Evolutionary conservation across 1,140 invertebrate genomes (phyloP).

Genomic region (Drosophila arawakana): DNA sequence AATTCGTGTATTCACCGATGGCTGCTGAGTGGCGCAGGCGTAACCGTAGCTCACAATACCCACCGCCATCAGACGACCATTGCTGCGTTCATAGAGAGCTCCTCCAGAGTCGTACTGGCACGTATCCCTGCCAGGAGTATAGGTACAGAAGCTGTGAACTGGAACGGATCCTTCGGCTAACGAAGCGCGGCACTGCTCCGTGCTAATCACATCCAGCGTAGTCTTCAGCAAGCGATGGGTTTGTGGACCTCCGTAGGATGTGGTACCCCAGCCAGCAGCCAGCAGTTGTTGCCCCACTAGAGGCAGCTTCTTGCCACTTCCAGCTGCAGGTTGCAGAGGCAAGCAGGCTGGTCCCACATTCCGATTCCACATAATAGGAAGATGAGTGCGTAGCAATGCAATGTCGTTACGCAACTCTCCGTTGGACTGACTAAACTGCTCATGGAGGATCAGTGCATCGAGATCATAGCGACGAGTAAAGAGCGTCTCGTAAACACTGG

Average conservation of each 20-base stretch:
- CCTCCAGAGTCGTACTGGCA: constrained; percentile 83
- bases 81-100: constrained; percentile 67
- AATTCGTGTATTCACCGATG: constrained; percentile 89
- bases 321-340: constrained; percentile 50
- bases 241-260: constrained; percentile 75
- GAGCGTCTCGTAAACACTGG: constrained; percentile 61
- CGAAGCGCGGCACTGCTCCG: constrained; percentile 46
- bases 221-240: constrained; percentile 70
- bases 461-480: constrained; percentile 70
- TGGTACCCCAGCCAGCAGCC: constrained; percentile 81
- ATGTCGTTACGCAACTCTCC: constrained; percentile 73
- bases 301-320: constrained; percentile 42
- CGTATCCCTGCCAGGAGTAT: constrained; percentile 72
- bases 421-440: constrained; percentile 60
- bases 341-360: constrained; percentile 78
- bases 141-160: constrained; percentile 73
- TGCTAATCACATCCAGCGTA: constrained; percentile 68
- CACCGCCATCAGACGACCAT: constrained; percentile 83
- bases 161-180: constrained; percentile 40
- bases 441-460: constrained; percentile 61
- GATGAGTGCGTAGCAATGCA: constrained; percentile 62
- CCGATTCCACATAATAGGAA: constrained; percentile 65
- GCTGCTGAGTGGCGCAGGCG: constrained; percentile 86
- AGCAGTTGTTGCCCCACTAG: constrained; percentile 60
- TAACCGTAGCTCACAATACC: constrained; percentile 89